Conservation (phyloP, 2,113 vertebrate genomes). For the Pelusios castaneus region DNA sequence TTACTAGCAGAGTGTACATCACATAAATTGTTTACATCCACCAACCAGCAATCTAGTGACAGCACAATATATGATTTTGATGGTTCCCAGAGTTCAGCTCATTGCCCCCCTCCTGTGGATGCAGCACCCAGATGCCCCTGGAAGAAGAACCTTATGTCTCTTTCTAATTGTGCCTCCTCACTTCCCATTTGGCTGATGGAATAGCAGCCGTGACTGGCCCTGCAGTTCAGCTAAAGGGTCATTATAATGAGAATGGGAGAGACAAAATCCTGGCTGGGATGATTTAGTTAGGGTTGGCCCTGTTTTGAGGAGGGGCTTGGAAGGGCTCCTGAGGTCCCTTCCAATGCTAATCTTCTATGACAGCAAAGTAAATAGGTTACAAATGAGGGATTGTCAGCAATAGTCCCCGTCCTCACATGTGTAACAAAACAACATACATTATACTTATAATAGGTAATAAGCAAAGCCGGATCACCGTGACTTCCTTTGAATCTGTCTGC, state of each 20-base stretch:
- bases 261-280: background rate
- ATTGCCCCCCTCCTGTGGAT: conserved; percentile 2
- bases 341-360: no score
- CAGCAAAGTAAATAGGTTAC: background rate
- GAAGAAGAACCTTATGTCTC: background rate
- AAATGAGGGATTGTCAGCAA: background rate
- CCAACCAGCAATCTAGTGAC: background rate
- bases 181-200: background rate
- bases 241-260: background rate
- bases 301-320: no score
- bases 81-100: background rate
- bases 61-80: rapidly evolving
- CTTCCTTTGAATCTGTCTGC: background rate
- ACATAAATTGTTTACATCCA: background rate
- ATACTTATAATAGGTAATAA: background rate
- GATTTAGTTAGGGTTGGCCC: no score
- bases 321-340: no score
- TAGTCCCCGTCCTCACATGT: background rate
- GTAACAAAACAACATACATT: background rate
- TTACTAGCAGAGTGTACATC: background rate
- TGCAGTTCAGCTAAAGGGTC: background rate
- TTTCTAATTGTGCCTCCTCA: background rate
- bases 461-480: conserved; percentile 18
- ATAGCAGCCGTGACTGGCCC: background rate
- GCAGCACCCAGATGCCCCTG: background rate